A percentile compares a stretch with the other conserved stretches of the same genome.
These are phyloP conservation scores for Aethes cnicana DNA, from an alignment of 2,888 invertebrate species.

Conservation along the genomic window DNA sequence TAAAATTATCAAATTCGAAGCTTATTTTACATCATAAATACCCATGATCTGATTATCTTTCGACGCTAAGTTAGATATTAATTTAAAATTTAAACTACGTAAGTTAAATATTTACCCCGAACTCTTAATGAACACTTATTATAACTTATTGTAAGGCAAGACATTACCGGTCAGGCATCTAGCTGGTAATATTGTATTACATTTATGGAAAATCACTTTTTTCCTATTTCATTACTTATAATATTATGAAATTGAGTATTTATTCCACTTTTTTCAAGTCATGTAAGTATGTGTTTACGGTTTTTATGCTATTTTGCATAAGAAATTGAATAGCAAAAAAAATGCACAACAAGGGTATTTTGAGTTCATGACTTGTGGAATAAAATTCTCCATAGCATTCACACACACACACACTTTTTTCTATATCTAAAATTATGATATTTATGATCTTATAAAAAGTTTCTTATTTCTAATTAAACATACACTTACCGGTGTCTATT, in stretches of 20 bases:
- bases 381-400: too few species aligned
- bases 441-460: conserved; percentile 6
- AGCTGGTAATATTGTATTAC: conserved; percentile 52
- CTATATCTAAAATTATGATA: too few species aligned
- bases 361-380: too few species aligned
- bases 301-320: too few species aligned
- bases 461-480: conserved; percentile 11
- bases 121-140: conserved; percentile 20
- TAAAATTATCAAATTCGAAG: conserved; percentile 25
- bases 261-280: too few species aligned
- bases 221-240: too few species aligned
- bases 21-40: conserved; percentile 34
- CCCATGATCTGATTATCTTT: conserved; percentile 29
- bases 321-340: too few species aligned
- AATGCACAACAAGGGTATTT: too few species aligned
- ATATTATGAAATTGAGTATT: too few species aligned
- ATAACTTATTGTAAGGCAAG: conserved; percentile 54
- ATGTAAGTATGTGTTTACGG: too few species aligned
- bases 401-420: too few species aligned
- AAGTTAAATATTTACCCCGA: conserved; percentile 38
- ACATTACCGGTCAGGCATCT: conserved; percentile 63
- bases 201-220: background rate
- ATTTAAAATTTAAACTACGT: conserved; percentile 23
- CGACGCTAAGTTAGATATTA: conserved; percentile 18
- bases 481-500: conserved; percentile 19